Conservation (phyloP, 2,797 vertebrate species). For the Hephaestus fuliginosus region DNA sequence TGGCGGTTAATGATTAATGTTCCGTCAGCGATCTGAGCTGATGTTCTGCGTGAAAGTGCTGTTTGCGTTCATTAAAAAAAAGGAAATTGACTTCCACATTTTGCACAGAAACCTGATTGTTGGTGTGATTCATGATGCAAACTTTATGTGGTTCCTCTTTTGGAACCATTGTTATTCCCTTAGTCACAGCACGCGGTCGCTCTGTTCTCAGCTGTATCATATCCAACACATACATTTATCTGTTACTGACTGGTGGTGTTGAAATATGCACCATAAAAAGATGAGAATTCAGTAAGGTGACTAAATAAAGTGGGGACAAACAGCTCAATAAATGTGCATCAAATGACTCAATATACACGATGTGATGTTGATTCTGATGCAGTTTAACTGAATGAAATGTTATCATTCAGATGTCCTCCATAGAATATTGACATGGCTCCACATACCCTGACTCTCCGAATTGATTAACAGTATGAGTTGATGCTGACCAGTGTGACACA, state of each 20-base stretch:
- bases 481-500: not conserved
- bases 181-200: not conserved
- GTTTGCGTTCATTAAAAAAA: not conserved
- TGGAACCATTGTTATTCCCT: not conserved
- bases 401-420: not conserved
- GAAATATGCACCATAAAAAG: not conserved
- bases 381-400: not conserved
- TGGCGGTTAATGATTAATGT: constrained; percentile 44
- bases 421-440: not conserved
- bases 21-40: constrained; percentile 4
- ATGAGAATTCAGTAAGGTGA: not conserved
- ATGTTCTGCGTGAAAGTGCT: not conserved
- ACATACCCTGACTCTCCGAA: not conserved
- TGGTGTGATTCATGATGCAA: not conserved
- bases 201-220: not conserved
- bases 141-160: not conserved
- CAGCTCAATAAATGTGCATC: not conserved
- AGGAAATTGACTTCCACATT: not conserved
- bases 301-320: not conserved
- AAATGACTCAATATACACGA: not conserved
- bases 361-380: no score
- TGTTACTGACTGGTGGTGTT: not conserved
- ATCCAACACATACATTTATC: not conserved
- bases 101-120: not conserved
- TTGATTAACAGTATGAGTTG: not conserved